Evolutionary conservation across 1,140 invertebrate genomes (phyloP).

Genomic region (Drosophila pruinosa): DNA sequence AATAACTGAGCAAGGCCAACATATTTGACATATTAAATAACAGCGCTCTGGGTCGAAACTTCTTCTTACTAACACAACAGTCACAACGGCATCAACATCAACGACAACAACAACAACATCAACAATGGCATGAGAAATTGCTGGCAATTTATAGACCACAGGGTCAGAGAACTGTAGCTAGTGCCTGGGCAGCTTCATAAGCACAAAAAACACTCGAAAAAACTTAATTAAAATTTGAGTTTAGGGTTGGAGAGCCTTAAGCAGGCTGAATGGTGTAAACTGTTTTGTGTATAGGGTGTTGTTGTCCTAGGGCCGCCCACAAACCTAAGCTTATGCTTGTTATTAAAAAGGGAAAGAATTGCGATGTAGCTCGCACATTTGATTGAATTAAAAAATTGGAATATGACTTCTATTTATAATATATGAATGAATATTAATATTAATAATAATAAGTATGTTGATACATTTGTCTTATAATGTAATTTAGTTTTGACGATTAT

Average conservation of each 20-base stretch:
- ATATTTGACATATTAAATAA: conserved; percentile 54
- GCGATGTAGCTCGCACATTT: background rate
- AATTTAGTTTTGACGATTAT: too few species aligned
- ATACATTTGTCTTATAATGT: too few species aligned
- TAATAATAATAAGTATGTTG: too few species aligned
- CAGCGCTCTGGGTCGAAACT: conserved; percentile 11
- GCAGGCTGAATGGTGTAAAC: conserved; percentile 34
- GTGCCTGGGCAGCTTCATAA: conserved; percentile 53
- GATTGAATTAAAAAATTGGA: too few species aligned
- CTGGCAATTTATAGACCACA: conserved; percentile 41
- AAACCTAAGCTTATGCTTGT: background rate
- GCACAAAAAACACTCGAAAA: conserved; percentile 62
- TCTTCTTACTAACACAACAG: conserved; percentile 1
- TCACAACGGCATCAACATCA: conserved; percentile 29
- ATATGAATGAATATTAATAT: too few species aligned
- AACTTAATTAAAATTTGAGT: conserved; percentile 79
- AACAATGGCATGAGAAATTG: conserved; percentile 42
- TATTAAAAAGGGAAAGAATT: background rate
- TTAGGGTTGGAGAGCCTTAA: conserved; percentile 37
- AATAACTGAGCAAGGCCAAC: conserved; percentile 53
- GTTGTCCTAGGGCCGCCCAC: background rate
- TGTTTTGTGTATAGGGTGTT: conserved; percentile 45
- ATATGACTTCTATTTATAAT: too few species aligned
- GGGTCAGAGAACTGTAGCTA: conserved; percentile 27
- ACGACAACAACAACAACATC: conserved; percentile 30